phyloP scores from a whole-genome alignment of 92 coral and sea anemone species.

The Diadumene lineata region DNA sequence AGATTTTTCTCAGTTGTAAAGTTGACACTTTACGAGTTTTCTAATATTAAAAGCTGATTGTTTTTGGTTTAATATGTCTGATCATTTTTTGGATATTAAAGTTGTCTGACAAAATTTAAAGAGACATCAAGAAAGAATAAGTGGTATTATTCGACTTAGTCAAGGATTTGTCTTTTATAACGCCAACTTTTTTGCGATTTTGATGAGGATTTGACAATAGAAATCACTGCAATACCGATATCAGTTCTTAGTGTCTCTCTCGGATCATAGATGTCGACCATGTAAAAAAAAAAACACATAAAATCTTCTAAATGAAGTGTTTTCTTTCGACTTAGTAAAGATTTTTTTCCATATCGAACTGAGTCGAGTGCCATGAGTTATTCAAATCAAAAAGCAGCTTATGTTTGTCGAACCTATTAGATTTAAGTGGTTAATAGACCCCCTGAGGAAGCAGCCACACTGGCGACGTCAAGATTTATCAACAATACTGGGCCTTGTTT shows the following conservation, averaged over 20 bases:
- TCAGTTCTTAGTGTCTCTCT: too few species aligned
- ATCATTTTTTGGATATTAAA: too few species aligned
- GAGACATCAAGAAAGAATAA: too few species aligned
- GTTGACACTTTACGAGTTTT: too few species aligned
- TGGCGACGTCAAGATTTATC: constrained; percentile 20
- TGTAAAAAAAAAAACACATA: too few species aligned
- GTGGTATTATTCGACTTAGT: too few species aligned
- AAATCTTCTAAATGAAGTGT: background rate
- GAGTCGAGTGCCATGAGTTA: background rate
- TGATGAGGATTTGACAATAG: too few species aligned
- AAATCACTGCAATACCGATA: too few species aligned
- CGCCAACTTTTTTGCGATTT: background rate
- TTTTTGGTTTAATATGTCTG: too few species aligned
- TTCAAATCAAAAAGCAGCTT: constrained; percentile 3
- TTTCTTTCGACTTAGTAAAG: background rate
- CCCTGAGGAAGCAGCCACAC: constrained; percentile 32
- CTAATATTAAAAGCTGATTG: too few species aligned
- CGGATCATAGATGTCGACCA: background rate
- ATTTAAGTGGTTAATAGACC: constrained; percentile 25
- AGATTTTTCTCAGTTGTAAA: too few species aligned
- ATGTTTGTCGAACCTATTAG: background rate
- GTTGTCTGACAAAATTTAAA: too few species aligned
- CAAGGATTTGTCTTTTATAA: background rate
- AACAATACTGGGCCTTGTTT: constrained; percentile 7
- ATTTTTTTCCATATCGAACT: background rate